These are phyloP conservation scores for Calliphora vomitoria DNA, from an alignment of 2,888 invertebrate genomes.

Conservation along the genomic window DNA sequence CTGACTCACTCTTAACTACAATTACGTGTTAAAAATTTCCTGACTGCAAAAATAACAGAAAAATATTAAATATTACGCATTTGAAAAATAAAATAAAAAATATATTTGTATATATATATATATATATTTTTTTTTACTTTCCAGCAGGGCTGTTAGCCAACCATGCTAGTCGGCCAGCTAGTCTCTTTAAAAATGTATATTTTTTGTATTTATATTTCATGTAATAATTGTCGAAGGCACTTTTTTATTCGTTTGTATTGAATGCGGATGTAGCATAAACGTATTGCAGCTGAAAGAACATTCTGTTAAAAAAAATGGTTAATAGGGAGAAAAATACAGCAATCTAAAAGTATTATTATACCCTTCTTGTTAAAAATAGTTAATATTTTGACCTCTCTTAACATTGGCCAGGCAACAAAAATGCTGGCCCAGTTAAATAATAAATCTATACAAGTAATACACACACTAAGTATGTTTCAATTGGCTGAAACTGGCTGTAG, in stretches of 20 bases:
- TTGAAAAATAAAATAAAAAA: neutral
- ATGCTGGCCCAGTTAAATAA: no score
- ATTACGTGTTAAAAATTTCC: constrained; percentile 21
- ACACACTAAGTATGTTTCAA: no score
- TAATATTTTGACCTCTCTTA: no score
- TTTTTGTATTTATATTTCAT: constrained; percentile 39
- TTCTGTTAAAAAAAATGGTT: neutral
- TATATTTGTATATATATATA: neutral
- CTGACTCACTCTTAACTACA: no score
- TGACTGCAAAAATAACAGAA: constrained; percentile 5
- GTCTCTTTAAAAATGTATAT: constrained; percentile 6
- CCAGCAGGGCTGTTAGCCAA: constrained; percentile 34
- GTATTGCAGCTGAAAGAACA: neutral
- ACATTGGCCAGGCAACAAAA: no score
- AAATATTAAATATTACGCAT: neutral
- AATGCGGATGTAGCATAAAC: neutral
- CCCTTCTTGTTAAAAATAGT: no score
- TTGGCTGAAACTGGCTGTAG: no score
- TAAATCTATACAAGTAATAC: no score
- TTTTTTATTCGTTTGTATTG: neutral
- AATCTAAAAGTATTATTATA: no score
- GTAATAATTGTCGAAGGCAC: constrained; percentile 44
- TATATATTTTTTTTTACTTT: neutral
- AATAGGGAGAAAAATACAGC: no score
- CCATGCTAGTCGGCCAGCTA: neutral